Evolutionary conservation across 2,888 invertebrate species (phyloP).

Genomic region (Tipula vernalis): DNA sequence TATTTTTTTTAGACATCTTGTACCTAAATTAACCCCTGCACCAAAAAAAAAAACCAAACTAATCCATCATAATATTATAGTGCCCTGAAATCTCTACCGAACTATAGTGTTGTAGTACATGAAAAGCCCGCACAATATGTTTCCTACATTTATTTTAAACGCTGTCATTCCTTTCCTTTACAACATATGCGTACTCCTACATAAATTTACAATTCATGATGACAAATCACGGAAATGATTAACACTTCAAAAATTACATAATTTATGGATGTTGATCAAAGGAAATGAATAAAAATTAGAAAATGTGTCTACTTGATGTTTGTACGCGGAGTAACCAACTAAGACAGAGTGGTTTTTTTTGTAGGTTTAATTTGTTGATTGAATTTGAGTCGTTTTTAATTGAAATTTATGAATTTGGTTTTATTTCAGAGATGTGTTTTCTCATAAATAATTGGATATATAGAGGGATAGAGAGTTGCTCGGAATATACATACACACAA

Average conservation of each 20-base stretch:
- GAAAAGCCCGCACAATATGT: not conserved
- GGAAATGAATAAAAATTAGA: constrained; percentile 1
- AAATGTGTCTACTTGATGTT: not conserved
- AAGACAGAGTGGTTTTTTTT: not conserved
- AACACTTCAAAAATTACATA: not conserved
- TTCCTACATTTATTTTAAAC: not conserved
- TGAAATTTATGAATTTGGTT: not conserved
- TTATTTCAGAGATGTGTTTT: not conserved
- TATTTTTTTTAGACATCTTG: not conserved
- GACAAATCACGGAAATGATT: constrained; percentile 4
- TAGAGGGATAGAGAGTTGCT: not conserved
- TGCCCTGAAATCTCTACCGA: not conserved
- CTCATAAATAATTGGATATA: not conserved
- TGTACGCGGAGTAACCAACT: not conserved
- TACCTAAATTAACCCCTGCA: not conserved
- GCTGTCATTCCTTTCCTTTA: not conserved
- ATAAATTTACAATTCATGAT: not conserved
- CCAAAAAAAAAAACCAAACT: not conserved
- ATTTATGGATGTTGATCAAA: not conserved
- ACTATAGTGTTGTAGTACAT: not conserved
- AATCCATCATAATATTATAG: not conserved
- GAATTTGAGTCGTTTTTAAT: not conserved
- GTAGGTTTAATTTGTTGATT: not conserved
- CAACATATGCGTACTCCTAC: not conserved
- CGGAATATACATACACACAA: not conserved